These are phyloP conservation scores for Mythimna albipuncta DNA, from an alignment of 2,888 invertebrate species.

Conservation along the genomic window DNA sequence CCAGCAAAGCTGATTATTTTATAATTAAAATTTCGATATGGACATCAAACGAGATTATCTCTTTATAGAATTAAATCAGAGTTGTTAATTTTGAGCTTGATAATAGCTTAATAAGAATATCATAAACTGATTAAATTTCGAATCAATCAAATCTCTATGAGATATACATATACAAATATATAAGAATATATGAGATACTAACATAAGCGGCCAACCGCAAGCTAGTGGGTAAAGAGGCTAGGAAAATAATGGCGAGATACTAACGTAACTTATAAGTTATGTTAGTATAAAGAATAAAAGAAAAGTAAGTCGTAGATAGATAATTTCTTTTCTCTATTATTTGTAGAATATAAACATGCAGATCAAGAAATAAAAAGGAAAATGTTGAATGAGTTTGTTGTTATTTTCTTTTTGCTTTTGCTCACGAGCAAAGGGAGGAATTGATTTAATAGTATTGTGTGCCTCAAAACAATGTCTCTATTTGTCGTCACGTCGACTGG, in stretches of 20 bases:
- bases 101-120: background rate
- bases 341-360: constrained; percentile 14
- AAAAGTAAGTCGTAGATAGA: too few relatives aligned
- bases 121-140: background rate
- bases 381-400: background rate
- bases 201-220: background rate
- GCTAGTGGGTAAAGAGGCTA: background rate
- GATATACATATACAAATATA: background rate
- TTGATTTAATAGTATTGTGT: background rate
- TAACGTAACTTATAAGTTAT: background rate
- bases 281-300: too few relatives aligned
- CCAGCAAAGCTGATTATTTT: background rate
- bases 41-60: constrained; percentile 3
- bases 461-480: background rate
- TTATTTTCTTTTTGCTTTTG: constrained; percentile 11
- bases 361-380: constrained; percentile 4
- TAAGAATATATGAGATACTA: background rate
- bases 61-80: background rate
- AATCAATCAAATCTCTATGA: background rate
- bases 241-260: background rate
- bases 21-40: constrained; percentile 1
- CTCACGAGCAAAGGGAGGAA: background rate
- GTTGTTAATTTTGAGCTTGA: background rate
- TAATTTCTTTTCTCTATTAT: constrained; percentile 6
- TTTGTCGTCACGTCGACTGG: background rate